phyloP scores from a whole-genome alignment of 2,797 vertebrate genomes.

The Hydrophis major region DNA sequence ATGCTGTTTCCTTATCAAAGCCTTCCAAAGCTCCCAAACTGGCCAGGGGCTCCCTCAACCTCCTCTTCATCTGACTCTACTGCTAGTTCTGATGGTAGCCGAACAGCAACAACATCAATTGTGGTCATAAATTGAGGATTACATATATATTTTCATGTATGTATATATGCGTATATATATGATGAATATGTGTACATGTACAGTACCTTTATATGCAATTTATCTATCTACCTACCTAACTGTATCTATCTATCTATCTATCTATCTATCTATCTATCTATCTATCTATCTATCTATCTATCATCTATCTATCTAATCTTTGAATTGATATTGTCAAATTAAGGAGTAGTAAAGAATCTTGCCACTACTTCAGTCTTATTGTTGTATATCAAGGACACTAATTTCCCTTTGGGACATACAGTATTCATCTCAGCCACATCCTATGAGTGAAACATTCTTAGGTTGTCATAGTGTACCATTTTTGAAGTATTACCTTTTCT shows the following conservation, averaged over 20 bases:
- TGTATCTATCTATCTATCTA: too few species aligned
- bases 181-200: not conserved
- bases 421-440: not conserved
- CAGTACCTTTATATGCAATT: not conserved
- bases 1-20: too few species aligned
- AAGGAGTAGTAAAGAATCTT: not conserved
- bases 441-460: not conserved
- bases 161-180: not conserved
- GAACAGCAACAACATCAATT: too few species aligned
- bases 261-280: not conserved
- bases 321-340: not conserved
- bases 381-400: not conserved
- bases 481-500: not conserved
- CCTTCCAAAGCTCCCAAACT: too few species aligned
- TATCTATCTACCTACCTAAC: too few species aligned
- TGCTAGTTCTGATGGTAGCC: too few species aligned
- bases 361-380: not conserved
- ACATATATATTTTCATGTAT: not conserved
- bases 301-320: not conserved
- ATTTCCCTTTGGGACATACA: not conserved
- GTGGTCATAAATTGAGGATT: not conserved
- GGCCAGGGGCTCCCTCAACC: too few species aligned
- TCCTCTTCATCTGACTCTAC: too few species aligned
- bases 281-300: not conserved
- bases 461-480: not conserved